Conservation (phyloP, 1,140 invertebrate species). For the Penaeus chinensis region DNA sequence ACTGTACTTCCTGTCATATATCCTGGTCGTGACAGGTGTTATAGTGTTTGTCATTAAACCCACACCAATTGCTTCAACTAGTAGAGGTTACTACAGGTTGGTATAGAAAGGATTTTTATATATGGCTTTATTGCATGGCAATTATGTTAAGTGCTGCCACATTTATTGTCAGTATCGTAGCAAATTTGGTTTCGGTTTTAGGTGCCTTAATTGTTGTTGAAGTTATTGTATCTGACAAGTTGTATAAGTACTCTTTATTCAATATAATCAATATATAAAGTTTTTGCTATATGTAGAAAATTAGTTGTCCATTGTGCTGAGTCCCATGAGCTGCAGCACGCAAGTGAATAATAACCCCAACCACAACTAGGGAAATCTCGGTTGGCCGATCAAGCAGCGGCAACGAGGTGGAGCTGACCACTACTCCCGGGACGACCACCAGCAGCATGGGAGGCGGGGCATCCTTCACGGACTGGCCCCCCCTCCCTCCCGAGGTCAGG, state of each 20-base stretch:
- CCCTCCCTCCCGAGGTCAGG: constrained; percentile 60
- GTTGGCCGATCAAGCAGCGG: constrained; percentile 61
- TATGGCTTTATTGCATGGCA: too few species aligned
- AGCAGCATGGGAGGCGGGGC: constrained; percentile 61
- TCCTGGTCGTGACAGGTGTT: constrained; percentile 80
- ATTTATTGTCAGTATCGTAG: too few species aligned
- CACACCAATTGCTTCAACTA: constrained; percentile 70
- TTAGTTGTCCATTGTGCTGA: too few species aligned
- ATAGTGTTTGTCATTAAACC: constrained; percentile 79
- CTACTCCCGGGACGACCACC: constrained; percentile 63
- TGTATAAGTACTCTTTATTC: too few species aligned
- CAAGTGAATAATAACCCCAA: background rate
- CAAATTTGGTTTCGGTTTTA: too few species aligned
- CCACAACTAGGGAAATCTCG: constrained; percentile 48
- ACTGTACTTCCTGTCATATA: constrained; percentile 83
- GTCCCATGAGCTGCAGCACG: too few species aligned
- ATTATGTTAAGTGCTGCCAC: too few species aligned
- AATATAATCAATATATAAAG: too few species aligned
- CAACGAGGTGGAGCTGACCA: constrained; percentile 63
- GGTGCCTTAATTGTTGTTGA: too few species aligned
- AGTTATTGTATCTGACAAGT: too few species aligned
- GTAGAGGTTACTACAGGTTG: constrained; percentile 63
- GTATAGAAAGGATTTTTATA: background rate
- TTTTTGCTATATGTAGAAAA: too few species aligned
- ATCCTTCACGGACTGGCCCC: constrained; percentile 63